phyloP scores from a whole-genome alignment of 2,797 vertebrate genomes.

The Pelobates cultripes region DNA sequence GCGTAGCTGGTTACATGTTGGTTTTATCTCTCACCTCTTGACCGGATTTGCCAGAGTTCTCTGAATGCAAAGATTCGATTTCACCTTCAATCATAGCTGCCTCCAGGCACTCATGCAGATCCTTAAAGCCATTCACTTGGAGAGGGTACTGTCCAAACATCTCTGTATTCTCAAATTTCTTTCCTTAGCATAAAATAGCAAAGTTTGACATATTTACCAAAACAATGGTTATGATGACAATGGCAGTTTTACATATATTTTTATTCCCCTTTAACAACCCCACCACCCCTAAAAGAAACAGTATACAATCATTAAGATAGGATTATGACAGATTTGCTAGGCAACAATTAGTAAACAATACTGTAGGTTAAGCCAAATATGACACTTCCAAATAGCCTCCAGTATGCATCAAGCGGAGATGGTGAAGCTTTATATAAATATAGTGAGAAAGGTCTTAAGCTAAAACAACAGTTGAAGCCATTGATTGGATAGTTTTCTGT shows the following conservation, averaged over 20 bases:
- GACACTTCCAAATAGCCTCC: too few relatives aligned
- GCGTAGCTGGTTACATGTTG: too few relatives aligned
- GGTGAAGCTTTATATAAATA: too few relatives aligned
- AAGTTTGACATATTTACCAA: neutral
- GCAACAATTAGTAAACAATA: too few relatives aligned
- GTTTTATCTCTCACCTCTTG: conserved; percentile 85
- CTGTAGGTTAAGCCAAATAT: too few relatives aligned
- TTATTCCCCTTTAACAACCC: neutral
- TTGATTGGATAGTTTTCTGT: too few relatives aligned
- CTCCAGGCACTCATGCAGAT: conserved; percentile 98
- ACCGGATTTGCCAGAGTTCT: conserved; percentile 93
- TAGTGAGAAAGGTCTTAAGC: too few relatives aligned
- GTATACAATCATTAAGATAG: too few relatives aligned
- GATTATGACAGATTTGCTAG: too few relatives aligned
- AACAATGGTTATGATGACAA: too few relatives aligned
- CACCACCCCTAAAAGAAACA: neutral
- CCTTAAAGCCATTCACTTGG: conserved; percentile 97
- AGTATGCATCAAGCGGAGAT: too few relatives aligned
- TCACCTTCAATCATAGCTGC: conserved; percentile 98
- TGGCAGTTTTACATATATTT: neutral
- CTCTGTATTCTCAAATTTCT: conserved; percentile 98
- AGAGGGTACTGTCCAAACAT: conserved; percentile 99
- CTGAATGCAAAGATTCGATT: conserved; percentile 96
- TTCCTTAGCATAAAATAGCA: conserved; percentile 74
- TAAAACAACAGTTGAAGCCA: too few relatives aligned